Conservation (phyloP, 2,888 invertebrate genomes). For the Polylopha cassiicola region DNA sequence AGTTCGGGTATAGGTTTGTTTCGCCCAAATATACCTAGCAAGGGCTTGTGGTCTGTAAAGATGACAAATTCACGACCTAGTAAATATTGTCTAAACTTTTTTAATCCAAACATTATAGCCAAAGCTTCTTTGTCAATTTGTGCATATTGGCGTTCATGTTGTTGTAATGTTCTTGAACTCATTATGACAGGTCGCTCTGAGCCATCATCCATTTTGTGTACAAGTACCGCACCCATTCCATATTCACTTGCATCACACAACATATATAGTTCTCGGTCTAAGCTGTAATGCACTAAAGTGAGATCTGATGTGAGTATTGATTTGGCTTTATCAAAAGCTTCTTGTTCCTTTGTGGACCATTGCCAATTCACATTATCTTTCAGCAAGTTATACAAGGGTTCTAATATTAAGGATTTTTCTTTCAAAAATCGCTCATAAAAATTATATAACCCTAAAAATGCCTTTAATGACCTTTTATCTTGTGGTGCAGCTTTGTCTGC, state of each 20-base stretch:
- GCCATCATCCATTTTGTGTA: constrained; percentile 25
- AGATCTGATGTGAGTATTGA: constrained; percentile 11
- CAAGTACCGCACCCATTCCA: constrained; percentile 25
- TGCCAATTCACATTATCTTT: background rate
- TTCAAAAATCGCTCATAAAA: constrained; percentile 24
- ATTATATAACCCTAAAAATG: constrained; percentile 29
- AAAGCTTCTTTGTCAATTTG: constrained; percentile 29
- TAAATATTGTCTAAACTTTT: constrained; percentile 19
- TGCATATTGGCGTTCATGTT: constrained; percentile 25
- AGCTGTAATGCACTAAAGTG: constrained; percentile 9
- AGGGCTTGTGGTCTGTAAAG: constrained; percentile 20
- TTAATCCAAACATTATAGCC: constrained; percentile 27
- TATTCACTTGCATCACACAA: constrained; percentile 24
- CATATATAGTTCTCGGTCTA: background rate
- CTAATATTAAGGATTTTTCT: constrained; percentile 3
- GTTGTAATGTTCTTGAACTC: constrained; percentile 25
- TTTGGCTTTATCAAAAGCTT: constrained; percentile 12
- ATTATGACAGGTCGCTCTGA: constrained; percentile 24
- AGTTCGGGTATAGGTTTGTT: constrained; percentile 23
- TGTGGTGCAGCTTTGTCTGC: constrained; percentile 22
- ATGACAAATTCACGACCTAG: constrained; percentile 19
- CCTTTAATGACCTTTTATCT: constrained; percentile 23
- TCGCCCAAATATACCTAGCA: constrained; percentile 13
- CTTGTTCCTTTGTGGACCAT: background rate
- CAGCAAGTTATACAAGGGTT: constrained; percentile 4